These are phyloP conservation scores for Enteromius trimaculatus DNA, from an alignment of 2,797 vertebrate genomes.

Conservation along the genomic window DNA sequence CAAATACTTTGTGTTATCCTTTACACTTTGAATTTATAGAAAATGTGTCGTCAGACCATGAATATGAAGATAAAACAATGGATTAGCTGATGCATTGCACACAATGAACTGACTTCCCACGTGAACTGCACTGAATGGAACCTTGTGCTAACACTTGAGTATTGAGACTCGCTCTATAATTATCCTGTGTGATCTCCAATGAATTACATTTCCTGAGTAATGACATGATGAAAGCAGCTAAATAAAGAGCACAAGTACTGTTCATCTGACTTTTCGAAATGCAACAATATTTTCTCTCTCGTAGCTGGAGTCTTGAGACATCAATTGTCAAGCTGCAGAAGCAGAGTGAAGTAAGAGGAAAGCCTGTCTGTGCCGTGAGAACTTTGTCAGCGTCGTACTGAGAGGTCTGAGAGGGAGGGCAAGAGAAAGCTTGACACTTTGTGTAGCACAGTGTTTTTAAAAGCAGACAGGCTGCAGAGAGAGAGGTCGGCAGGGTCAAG, in stretches of 20 bases:
- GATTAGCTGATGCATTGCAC: background rate
- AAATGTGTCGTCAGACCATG: background rate
- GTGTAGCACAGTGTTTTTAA: slow-evolving; percentile 61
- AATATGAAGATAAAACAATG: slow-evolving; percentile 25
- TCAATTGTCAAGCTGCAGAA: slow-evolving; percentile 23
- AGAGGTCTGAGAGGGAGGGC: background rate
- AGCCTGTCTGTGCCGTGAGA: background rate
- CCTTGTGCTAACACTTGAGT: slow-evolving; percentile 8
- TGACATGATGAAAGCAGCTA: slow-evolving; percentile 12
- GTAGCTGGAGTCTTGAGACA: background rate
- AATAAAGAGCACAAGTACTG: slow-evolving; percentile 12
- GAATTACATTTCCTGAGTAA: slow-evolving; percentile 25
- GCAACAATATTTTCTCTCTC: background rate
- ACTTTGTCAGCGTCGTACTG: background rate
- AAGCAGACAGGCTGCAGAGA: slow-evolving; percentile 40
- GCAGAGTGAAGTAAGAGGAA: background rate
- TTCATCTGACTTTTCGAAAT: background rate
- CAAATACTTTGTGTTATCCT: background rate
- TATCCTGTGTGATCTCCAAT: slow-evolving; percentile 42
- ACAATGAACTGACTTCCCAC: slow-evolving; percentile 29
- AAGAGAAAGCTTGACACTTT: slow-evolving; percentile 49
- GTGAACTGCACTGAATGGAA: slow-evolving; percentile 19
- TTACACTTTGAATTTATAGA: background rate
- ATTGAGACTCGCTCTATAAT: slow-evolving; percentile 46
- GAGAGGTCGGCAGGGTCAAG: slow-evolving; percentile 29